These are phyloP conservation scores for Latrodectus elegans DNA, from an alignment of 2,888 invertebrate genomes.

Conservation along the genomic window DNA sequence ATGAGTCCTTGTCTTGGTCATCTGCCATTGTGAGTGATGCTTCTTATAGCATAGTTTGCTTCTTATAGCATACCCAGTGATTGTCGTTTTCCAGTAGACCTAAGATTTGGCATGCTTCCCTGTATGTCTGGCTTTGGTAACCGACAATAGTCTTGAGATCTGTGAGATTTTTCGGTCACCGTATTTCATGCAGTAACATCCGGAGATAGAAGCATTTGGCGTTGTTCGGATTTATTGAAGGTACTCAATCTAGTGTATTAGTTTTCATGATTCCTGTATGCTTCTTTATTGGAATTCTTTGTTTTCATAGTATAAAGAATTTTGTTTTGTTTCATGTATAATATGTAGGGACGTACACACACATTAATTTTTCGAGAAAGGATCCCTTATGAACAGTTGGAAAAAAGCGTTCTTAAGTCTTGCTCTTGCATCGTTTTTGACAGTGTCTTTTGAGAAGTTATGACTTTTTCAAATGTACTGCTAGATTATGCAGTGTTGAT, in stretches of 20 bases:
- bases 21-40: too few species aligned
- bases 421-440: constrained; percentile 69
- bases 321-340: neutral
- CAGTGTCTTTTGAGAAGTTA: constrained; percentile 7
- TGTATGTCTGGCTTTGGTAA: too few species aligned
- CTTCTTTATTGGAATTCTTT: neutral
- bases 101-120: too few species aligned
- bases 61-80: too few species aligned
- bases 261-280: neutral
- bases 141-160: too few species aligned
- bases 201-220: neutral
- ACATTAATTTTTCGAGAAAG: constrained; percentile 70
- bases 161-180: too few species aligned
- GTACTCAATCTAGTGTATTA: constrained; percentile 7
- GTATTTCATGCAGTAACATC: neutral
- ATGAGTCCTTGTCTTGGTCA: too few species aligned
- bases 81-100: too few species aligned
- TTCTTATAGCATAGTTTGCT: too few species aligned
- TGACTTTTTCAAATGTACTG: constrained; percentile 32
- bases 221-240: constrained; percentile 10
- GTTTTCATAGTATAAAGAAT: neutral
- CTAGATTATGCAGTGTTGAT: constrained; percentile 72
- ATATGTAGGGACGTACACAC: constrained; percentile 70
- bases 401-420: constrained; percentile 72
- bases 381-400: constrained; percentile 71